phyloP scores from a whole-genome alignment of 2,797 vertebrate species.

The Netta rufina region DNA sequence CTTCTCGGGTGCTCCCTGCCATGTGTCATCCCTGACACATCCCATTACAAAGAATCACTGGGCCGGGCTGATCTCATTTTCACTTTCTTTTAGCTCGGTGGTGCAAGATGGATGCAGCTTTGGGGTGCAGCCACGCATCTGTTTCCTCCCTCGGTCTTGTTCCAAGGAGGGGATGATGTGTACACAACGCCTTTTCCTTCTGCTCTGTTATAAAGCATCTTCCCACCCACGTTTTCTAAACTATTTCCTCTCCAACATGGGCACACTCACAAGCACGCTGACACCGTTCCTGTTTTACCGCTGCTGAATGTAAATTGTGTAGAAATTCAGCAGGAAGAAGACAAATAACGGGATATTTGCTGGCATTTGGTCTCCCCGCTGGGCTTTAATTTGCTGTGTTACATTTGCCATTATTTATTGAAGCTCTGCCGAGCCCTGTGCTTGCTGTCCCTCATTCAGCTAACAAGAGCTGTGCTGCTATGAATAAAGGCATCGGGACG shows the following conservation, averaged over 20 bases:
- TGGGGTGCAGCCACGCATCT: neutral
- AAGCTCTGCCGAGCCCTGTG: neutral
- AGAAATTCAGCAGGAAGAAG: neutral
- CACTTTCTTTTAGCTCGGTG: neutral
- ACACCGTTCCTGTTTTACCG: neutral
- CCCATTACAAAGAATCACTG: neutral
- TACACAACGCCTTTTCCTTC: neutral
- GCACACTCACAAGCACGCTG: rapidly evolving
- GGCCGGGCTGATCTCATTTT: neutral
- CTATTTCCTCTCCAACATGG: neutral
- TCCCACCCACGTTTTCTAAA: neutral
- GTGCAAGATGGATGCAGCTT: neutral
- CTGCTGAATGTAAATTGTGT: neutral
- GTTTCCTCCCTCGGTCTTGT: neutral
- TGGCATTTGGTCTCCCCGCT: neutral
- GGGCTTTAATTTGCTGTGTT: conserved; percentile 51
- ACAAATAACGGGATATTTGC: neutral
- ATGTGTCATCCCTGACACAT: neutral
- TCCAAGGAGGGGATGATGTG: neutral
- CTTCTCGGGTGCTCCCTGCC: too few relatives aligned
- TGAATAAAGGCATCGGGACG: neutral
- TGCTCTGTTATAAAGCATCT: neutral
- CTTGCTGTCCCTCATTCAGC: neutral
- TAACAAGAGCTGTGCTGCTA: neutral
- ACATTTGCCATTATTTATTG: neutral